Evolutionary conservation across 2,888 invertebrate species (phyloP), one percentile per base, ranked within the genome.

Genomic region (Drosophila robusta): DNA sequence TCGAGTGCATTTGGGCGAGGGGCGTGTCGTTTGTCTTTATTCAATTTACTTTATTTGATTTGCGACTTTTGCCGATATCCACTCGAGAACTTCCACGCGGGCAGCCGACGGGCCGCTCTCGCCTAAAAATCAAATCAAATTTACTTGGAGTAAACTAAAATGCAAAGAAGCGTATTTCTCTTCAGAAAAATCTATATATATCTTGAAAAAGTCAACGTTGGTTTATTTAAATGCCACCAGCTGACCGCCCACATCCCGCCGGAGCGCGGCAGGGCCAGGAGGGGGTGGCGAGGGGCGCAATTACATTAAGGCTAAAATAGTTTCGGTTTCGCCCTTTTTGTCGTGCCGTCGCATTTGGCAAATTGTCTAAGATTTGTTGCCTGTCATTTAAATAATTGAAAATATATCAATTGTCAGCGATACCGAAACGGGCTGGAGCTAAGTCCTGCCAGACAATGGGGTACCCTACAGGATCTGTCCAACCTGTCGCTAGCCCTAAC

Each of bases 1-100:
- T 22, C 8, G 11, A 14, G 22, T 36, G 55, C 58, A 55, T 32
- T 45, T 14, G 22, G 18, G 12, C 14, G 34, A 22, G 29, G 52
- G 78, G 83, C 72, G 83, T 79, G 72, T 62, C 82, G 69, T 71
- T 81, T 82, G 79, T 84, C 84, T 83, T 86, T 87, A 86, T 86
- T 86, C 85, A 86, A 86, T 86, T 86, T 83, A 79, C 72, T 78
- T 86, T 87, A 86, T 86, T 86, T 86, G 88, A 86, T 86, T 86
- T 87, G 88, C 83, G 79, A 87, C 81, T 83, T 80, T 71, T 83
- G 75, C 78, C 81, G 79, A 79, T 83, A 80, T 81, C 83, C 74
- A 77, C 75, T 54, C 51, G 67, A 69, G 72, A 70, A 61, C 46
- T 65, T 63, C 46, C 58, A 36, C 34, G 32, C 46, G 26, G 29